phyloP scores from a whole-genome alignment of 2,797 vertebrate species.

The Falco columbarius region DNA sequence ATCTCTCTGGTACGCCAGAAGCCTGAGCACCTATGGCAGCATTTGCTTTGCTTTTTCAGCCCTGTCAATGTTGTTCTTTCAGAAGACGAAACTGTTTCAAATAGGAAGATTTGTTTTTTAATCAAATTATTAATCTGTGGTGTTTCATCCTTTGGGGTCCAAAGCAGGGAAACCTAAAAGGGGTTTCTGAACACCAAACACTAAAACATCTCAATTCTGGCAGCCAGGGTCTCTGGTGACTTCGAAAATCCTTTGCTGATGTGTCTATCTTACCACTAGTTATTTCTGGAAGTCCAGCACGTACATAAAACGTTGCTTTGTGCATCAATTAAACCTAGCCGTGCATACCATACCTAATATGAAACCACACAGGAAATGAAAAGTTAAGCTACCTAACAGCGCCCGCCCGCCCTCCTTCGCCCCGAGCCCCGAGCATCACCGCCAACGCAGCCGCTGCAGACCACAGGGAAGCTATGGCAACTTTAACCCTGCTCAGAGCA shows the following conservation, averaged over 20 bases:
- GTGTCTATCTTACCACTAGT: not conserved
- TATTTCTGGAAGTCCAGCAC: slow-evolving; percentile 20
- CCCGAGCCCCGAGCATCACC: not conserved
- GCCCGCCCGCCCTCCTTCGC: not conserved
- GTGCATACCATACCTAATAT: not conserved
- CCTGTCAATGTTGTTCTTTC: not conserved
- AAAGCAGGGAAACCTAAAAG: not conserved
- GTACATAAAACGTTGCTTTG: not conserved
- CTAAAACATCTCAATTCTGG: not conserved
- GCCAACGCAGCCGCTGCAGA: not conserved
- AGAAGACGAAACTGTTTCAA: not conserved
- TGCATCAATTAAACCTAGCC: not conserved
- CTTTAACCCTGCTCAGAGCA: not conserved
- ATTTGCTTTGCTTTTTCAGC: not conserved
- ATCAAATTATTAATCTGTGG: not conserved
- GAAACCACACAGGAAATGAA: slow-evolving; percentile 68
- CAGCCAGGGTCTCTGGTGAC: not conserved
- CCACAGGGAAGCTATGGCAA: not conserved
- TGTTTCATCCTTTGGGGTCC: not conserved
- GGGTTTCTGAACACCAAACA: not conserved
- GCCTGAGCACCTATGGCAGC: not conserved
- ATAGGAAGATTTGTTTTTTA: not conserved
- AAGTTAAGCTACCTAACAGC: slow-evolving; percentile 31
- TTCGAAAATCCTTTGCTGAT: not conserved
- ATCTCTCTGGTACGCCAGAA: fast-evolving